Base-by-base conservation (phyloP, 2,888 invertebrate species). In the Lepidonotus clava region DNA sequence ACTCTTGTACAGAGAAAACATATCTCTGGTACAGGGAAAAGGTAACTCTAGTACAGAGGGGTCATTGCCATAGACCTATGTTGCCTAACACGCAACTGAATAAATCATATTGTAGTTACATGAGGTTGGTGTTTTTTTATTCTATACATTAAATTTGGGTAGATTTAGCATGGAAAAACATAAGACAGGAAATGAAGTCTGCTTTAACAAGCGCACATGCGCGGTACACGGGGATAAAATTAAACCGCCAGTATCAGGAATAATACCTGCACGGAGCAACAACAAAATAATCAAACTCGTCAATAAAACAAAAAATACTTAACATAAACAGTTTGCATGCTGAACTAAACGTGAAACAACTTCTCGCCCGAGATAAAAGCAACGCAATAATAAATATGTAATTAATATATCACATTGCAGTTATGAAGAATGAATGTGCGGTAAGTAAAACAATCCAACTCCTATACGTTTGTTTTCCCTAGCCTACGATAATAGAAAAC, bases 351-450 rank as follows among this genome's bases (percentile, higher is more conserved):
- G 14, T 38, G 38, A 71, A 71, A 71, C 36, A 71, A 36, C 8
- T 4, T 71, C 71, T 71, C 38, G 71, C 38, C 71, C 71, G 71
- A 71, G 71, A 71, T 71, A 71, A 71, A 71, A 71, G 71, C 71
- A 71, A 38, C 24, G 38, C 36, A 71, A 71, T 38, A 71, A 71
- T 38, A 71, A 71, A 71, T 36, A 71, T 8, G 36, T 34, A 14
- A 71, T 34, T 38, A 18, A 34, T 71, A 67, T 67, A 71, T 71
- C 71, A 71, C 71, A 71, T 71, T 71, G 71, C 71, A 71, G 71
- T 71, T 71, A 71, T 71, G 71, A 71, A 71, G 71, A 71, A 71
- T 71, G 71, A 71, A 71, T 71, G n/a, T 38, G 71, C 66, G 14
- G 21, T 34, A 71, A 24, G 34, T 38, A 32, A 36, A 71, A 71